phyloP scores from a whole-genome alignment of 2,113 vertebrate species.

The Labeo catla region DNA sequence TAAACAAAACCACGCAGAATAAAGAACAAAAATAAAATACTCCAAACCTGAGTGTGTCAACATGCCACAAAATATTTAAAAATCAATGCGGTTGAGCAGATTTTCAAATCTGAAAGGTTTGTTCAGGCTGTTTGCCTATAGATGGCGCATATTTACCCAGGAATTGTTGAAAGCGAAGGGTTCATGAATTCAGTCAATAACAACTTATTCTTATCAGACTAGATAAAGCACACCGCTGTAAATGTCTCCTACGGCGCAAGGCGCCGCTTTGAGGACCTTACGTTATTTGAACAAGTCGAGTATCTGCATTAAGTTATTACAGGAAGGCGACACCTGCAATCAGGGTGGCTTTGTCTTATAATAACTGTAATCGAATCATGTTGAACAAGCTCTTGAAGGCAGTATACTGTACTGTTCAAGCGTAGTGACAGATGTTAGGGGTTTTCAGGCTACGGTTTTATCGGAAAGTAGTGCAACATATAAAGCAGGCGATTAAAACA shows the following conservation, averaged over 20 bases:
- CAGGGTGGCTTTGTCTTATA: slow-evolving; percentile 7
- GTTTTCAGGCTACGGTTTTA: not conserved
- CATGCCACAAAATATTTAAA: not conserved
- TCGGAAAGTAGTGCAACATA: not conserved
- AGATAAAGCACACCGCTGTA: slow-evolving; percentile 49
- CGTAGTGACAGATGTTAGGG: not conserved
- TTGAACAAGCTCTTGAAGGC: slow-evolving; percentile 44
- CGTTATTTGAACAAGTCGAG: slow-evolving; percentile 45
- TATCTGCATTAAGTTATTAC: slow-evolving; percentile 11
- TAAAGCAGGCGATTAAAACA: not conserved
- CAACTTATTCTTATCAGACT: slow-evolving; percentile 51
- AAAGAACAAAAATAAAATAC: not conserved
- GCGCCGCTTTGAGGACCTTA: slow-evolving; percentile 18
- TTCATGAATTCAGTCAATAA: slow-evolving; percentile 56
- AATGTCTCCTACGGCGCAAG: slow-evolving; percentile 40
- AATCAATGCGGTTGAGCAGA: not conserved
- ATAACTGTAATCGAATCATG: slow-evolving; percentile 10
- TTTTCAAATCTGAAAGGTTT: slow-evolving; percentile 33
- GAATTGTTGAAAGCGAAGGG: slow-evolving; percentile 17
- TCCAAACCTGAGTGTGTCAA: not conserved
- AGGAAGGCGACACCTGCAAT: slow-evolving; percentile 42
- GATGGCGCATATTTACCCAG: slow-evolving; percentile 43
- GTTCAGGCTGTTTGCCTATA: slow-evolving; percentile 41
- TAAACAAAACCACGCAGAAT: not conserved
- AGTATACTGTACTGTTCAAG: not conserved